Percentiles rank a stretch among this genome's conserved stretches.
These are phyloP conservation scores for Apus apus DNA, from an alignment of 2,113 vertebrate genomes.

Conservation along the genomic window DNA sequence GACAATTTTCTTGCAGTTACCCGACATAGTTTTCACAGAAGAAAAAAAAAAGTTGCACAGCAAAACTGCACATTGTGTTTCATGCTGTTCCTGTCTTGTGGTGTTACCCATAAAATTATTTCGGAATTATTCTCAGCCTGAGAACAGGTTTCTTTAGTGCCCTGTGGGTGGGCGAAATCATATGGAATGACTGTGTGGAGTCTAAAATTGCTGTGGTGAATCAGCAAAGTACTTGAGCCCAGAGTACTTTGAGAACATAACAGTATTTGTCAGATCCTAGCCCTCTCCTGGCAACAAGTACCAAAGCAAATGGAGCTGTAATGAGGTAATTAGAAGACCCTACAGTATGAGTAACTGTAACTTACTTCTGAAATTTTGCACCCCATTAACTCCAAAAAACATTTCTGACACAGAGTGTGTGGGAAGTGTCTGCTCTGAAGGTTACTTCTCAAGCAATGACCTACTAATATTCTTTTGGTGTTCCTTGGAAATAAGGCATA, in stretches of 20 bases:
- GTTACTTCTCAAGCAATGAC: not conserved
- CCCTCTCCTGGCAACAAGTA: not conserved
- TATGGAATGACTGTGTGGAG: not conserved
- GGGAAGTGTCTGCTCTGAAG: not conserved
- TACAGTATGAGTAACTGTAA: not conserved
- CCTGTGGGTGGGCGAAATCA: not conserved
- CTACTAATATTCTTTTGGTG: not conserved
- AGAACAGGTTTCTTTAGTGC: not conserved
- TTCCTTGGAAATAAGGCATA: not conserved
- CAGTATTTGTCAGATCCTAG: not conserved
- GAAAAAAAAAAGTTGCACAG: not conserved
- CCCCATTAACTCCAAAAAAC: not conserved
- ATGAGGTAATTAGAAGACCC: not conserved
- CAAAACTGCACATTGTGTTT: not conserved
- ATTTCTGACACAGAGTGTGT: not conserved
- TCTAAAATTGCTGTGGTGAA: slow-evolving; percentile 3
- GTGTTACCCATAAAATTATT: not conserved
- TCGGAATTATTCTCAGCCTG: not conserved
- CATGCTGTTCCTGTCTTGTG: not conserved
- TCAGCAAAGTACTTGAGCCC: not conserved
- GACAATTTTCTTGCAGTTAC: not conserved
- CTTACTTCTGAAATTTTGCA: not conserved
- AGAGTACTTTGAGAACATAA: not conserved
- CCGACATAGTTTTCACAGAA: not conserved
- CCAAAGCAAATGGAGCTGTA: not conserved